Conservation (phyloP, 2,797 vertebrate species). For the Falco columbarius region DNA sequence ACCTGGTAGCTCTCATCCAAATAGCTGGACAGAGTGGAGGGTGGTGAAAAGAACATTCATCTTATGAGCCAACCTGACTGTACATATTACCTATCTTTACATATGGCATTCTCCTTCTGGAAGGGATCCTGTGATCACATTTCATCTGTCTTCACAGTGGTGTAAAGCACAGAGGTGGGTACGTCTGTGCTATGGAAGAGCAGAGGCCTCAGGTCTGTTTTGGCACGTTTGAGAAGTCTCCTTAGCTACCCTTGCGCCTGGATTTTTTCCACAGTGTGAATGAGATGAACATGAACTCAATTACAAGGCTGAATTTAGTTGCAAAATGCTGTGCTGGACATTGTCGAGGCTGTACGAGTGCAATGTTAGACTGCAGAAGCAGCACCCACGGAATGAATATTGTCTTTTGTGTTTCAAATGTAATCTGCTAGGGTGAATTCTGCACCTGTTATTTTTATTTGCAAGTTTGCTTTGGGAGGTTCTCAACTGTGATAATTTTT, state of each 20-base stretch:
- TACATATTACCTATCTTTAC: background rate
- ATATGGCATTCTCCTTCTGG: background rate
- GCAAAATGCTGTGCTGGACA: accelerated
- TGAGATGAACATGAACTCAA: background rate
- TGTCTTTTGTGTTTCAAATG: background rate
- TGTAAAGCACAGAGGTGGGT: background rate
- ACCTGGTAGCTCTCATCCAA: background rate
- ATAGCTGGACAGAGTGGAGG: background rate
- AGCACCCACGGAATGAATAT: background rate
- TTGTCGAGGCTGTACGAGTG: accelerated
- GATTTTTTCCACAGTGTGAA: background rate
- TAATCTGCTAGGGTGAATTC: background rate
- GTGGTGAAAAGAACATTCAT: background rate
- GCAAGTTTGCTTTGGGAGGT: background rate
- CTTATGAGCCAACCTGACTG: background rate
- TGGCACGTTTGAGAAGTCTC: background rate
- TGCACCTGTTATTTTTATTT: background rate
- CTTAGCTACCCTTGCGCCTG: background rate
- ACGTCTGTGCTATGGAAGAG: background rate
- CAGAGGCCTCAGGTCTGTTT: background rate
- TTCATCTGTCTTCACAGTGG: background rate
- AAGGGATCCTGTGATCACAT: background rate
- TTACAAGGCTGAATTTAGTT: background rate
- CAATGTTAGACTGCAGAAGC: background rate
- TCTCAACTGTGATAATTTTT: background rate